Base-by-base conservation (phyloP, 2,113 vertebrate genomes). In the Cinclus cinclus region DNA sequence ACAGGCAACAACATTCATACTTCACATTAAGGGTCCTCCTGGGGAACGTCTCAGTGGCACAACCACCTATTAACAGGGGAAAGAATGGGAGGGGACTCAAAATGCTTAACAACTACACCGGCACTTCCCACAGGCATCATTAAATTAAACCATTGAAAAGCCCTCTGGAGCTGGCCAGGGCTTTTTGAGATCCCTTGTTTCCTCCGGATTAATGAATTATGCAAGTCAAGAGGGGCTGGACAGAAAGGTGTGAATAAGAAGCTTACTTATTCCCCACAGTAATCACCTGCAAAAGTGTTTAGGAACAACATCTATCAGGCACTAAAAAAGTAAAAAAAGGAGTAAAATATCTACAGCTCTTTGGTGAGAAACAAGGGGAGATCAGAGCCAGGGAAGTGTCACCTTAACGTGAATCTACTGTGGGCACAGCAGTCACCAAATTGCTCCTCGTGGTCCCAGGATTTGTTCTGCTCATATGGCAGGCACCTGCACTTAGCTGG, bases 281-380 rank as follows among this genome's bases (percentile, higher is more conserved):
- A 96, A 96, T 89, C 95, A 96, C 92, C 94, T 97, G 96, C 95
- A 95, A 90, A 95, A 95, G 62, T 64, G 49, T 90, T 96, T 89
- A 95, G 76, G 73, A 92, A 53, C 73, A 90, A 60, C 76, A 89
- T 83, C 65, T 68, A 96, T 96, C 89, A 96, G 83, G 64, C 92
- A 68, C 24, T 81, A 78, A 92, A 90, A 77, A 78, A 56, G 25
- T 30, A 79, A 75, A 69, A 75, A 93, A 95, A 80, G 15, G 25
- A 86, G 52, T 58, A 30, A 96, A 91, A 77, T 69, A 94, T 47
- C 79, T 86, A 21, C n/a, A 70, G 46, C 6, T 87, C 56, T 83
- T 88, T 41, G n/a, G 27, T 12, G 75, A 58, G 75, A 92, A 75
- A 84, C 22, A 33, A 91, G 63, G 27, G 46, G 56, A 93, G 71